Evolutionary conservation across 2,888 invertebrate genomes (phyloP).

Genomic region (Synanthedon tipuliformis): DNA sequence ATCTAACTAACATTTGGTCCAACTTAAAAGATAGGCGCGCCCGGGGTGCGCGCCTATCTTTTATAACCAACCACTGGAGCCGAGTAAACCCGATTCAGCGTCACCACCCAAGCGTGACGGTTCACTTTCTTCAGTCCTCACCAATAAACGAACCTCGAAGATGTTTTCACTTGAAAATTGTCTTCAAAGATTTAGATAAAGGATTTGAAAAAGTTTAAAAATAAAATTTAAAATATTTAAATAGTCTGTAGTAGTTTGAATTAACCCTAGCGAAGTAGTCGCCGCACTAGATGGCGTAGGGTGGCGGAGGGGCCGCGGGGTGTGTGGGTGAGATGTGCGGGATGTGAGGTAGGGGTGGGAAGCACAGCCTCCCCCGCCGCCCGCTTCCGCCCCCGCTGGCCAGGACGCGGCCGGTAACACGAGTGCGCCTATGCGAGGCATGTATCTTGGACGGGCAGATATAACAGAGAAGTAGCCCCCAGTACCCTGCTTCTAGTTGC

Average conservation of each 20-base stretch:
- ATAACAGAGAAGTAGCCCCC: conserved; percentile 70
- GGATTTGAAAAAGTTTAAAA: not conserved
- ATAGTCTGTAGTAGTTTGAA: conserved; percentile 58
- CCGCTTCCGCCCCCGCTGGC: conserved; percentile 30
- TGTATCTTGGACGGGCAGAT: conserved; percentile 71
- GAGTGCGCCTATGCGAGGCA: conserved; percentile 70
- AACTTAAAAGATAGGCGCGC: no score
- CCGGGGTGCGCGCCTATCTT: no score
- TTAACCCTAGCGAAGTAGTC: conserved; percentile 65
- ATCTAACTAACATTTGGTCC: no score
- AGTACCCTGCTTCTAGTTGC: conserved; percentile 53
- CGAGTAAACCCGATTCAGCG: no score
- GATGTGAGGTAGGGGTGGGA: conserved; percentile 12
- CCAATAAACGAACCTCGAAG: no score
- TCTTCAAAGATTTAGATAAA: no score
- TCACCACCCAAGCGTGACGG: no score
- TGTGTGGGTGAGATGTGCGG: conserved; percentile 19
- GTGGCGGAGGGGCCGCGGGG: conserved; percentile 22
- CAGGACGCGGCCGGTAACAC: conserved; percentile 67
- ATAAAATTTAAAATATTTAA: conserved; percentile 52
- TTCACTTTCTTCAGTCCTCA: no score
- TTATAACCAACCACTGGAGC: no score
- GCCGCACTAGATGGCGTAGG: conserved; percentile 49
- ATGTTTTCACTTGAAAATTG: no score
- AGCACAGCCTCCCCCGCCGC: conserved; percentile 9